Evolutionary conservation across 1,140 invertebrate genomes (phyloP).

Genomic region (Mylabris phalerata): DNA sequence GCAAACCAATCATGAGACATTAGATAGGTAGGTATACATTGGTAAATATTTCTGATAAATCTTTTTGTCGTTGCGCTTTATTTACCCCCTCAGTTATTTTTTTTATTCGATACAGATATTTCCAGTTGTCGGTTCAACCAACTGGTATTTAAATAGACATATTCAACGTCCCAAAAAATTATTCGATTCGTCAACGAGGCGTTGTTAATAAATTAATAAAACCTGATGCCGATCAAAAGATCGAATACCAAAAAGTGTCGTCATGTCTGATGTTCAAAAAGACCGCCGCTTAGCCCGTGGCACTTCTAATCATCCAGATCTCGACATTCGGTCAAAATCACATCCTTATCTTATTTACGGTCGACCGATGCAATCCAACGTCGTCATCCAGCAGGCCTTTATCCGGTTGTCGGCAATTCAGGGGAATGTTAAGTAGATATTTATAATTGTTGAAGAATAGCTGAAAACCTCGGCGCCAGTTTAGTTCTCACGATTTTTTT

Average conservation of each 20-base stretch:
- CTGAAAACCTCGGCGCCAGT: constrained; percentile 10
- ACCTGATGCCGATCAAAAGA: constrained; percentile 17
- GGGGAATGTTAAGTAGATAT: constrained; percentile 36
- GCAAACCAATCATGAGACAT: no score
- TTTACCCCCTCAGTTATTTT: no score
- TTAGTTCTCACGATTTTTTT: constrained; percentile 22
- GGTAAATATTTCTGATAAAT: no score
- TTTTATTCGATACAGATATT: no score
- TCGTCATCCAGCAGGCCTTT: constrained; percentile 18
- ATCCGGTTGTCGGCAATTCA: constrained; percentile 28
- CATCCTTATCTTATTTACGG: constrained; percentile 35
- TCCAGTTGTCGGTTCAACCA: no score
- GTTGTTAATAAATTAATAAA: constrained; percentile 30
- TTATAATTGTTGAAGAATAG: constrained; percentile 28
- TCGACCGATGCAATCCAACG: constrained; percentile 26
- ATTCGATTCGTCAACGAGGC: constrained; percentile 4
- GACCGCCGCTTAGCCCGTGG: constrained; percentile 15
- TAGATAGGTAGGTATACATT: no score
- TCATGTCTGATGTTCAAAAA: constrained; percentile 22
- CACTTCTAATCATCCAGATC: constrained; percentile 28
- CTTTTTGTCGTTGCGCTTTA: no score
- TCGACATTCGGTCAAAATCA: constrained; percentile 37
- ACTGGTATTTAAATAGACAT: no score
- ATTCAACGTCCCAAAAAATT: no score
- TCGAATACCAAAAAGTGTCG: constrained; percentile 27